Conservation (phyloP, 2,797 vertebrate genomes). For the Rhinichthys osculus region DNA sequence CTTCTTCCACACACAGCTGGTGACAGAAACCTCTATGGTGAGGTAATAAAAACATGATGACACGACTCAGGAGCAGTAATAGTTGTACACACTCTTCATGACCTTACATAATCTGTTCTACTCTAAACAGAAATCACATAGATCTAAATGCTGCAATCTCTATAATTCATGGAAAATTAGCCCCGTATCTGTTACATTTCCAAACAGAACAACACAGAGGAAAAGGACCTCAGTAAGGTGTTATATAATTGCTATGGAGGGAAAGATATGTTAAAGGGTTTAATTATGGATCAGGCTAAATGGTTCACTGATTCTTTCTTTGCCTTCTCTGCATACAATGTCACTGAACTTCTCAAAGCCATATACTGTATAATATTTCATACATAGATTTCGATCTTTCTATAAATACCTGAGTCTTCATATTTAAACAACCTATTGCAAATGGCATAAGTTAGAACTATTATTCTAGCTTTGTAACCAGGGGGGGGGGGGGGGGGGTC, state of each 20-base stretch:
- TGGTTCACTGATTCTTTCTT: conserved; percentile 1
- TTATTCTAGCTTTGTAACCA: too few species aligned
- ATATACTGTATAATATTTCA: neutral
- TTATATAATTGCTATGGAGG: conserved; percentile 39
- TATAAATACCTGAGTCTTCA: neutral
- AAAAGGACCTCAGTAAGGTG: conserved; percentile 6
- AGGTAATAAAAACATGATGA: conserved; percentile 51
- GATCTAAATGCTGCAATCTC: neutral
- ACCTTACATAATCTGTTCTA: conserved; percentile 27
- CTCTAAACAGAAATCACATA: neutral
- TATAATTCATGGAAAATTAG: neutral
- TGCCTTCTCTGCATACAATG: neutral
- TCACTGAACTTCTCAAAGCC: conserved; percentile 8
- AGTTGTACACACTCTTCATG: conserved; percentile 2
- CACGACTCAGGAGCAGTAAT: neutral
- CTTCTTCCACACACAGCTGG: neutral
- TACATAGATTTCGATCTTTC: neutral
- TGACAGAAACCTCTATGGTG: conserved; percentile 12
- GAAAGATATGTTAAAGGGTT: conserved; percentile 27
- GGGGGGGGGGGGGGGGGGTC: neutral
- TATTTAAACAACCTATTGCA: neutral
- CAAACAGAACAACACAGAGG: conserved; percentile 19
- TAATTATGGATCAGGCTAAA: conserved; percentile 49
- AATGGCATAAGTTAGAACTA: too few species aligned
- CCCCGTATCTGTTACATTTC: conserved; percentile 6